Evolutionary conservation across 2,888 invertebrate genomes (phyloP), one percentile per base, ranked within the genome.

Genomic region (Cepaea hortensis): DNA sequence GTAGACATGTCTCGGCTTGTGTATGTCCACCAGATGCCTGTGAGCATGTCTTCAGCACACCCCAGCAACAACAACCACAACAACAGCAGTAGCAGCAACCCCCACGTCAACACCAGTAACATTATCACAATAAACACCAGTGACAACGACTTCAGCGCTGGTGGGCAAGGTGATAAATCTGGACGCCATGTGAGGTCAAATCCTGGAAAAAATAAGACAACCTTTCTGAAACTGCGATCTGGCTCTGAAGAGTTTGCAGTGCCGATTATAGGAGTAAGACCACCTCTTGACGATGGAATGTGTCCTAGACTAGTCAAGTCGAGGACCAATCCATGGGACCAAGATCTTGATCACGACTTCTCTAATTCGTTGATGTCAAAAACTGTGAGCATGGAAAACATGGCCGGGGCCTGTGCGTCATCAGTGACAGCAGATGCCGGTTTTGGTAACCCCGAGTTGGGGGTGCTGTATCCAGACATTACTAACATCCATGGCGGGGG

Each of bases 81-180:
- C 86, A 86, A 82, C 77, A 86, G 86, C 82, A 85, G 81, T 50
- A 86, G 86, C 87, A 87, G 87, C 35, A 87, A 87, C 23, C 87
- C 87, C n/a, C 87, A 87, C 35, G 87, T 87, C 35, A 87, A 87
- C 35, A 84, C 84, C 50, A 84, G 87, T 65, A 87, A 87, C 68
- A 87, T 87, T 46, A 87, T 87, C 35, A 87, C 87, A 2, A 87
- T 87, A 13, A 87, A 87, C 73, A 87, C 87, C 0, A 76, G 68
- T n/a, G 87, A 87, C 72, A 87, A 87, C 46, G 87, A 87, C 50
- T 87, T 87, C 50, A 87, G 87, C 72, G 65, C 62, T 23, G 68
- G 50, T 18, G 87, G 87, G 7, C 86, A 82, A 55, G 77, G 73
- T 0, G 87, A 87, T 55, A 87, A 87, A 70, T 65, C 73, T 48